phyloP scores from a whole-genome alignment of 1,140 invertebrate species.

The Bombus fervidus region DNA sequence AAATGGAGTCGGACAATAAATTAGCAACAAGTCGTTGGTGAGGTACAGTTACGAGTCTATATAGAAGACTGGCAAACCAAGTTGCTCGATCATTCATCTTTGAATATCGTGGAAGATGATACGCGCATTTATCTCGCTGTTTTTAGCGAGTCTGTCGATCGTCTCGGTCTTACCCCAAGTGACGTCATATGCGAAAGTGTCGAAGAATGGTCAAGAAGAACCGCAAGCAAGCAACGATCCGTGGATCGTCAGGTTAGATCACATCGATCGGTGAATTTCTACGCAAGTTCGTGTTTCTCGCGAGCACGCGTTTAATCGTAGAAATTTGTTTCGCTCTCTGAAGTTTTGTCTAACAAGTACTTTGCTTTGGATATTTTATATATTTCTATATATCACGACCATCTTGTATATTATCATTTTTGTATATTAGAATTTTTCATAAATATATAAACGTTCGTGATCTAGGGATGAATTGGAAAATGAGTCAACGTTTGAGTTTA shows the following conservation, averaged over 20 bases:
- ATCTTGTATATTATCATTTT: not conserved
- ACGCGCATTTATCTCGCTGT: conserved; percentile 49
- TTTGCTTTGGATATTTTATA: not conserved
- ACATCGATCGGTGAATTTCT: not conserved
- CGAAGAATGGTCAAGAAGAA: conserved; percentile 70
- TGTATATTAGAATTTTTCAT: not conserved
- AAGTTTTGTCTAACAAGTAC: not conserved
- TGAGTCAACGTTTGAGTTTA: too few relatives aligned
- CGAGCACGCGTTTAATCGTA: not conserved
- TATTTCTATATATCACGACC: not conserved
- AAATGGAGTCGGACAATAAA: conserved; percentile 53
- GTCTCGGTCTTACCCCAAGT: conserved; percentile 61
- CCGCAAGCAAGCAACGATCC: conserved; percentile 22
- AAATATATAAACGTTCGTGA: not conserved
- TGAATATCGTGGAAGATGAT: conserved; percentile 66
- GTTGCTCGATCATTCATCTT: conserved; percentile 63
- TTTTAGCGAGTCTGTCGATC: conserved; percentile 53
- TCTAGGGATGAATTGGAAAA: too few relatives aligned
- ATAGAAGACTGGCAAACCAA: conserved; percentile 59
- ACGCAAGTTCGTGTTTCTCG: not conserved
- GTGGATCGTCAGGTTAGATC: conserved; percentile 62
- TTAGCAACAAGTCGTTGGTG: conserved; percentile 16
- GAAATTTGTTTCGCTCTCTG: not conserved
- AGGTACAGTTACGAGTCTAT: conserved; percentile 79
- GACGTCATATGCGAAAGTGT: conserved; percentile 75